Evolutionary conservation across 30 jellyfish, hydroid and myxozoan genomes (phyloP).

Genomic region (Rhopilema esculentum): DNA sequence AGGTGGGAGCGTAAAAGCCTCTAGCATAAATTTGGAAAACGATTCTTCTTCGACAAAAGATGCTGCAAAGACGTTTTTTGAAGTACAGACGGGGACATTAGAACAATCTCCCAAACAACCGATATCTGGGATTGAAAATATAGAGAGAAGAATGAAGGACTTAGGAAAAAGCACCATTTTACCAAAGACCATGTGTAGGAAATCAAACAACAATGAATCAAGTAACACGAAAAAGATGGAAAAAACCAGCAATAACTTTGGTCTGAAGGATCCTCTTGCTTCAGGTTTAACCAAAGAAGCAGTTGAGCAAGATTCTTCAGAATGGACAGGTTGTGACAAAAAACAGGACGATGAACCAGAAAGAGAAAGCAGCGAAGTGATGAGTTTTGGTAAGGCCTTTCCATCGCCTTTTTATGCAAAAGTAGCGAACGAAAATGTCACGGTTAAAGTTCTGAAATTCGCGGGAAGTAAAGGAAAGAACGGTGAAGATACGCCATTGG

Average conservation of each 20-base stretch:
- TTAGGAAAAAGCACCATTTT: background rate
- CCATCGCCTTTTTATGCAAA: background rate
- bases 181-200: background rate
- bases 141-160: background rate
- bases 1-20: too few relatives aligned
- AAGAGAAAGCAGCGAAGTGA: background rate
- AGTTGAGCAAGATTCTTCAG: background rate
- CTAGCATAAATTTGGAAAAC: too few relatives aligned
- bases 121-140: slow-evolving; percentile 6
- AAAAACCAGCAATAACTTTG: too few relatives aligned
- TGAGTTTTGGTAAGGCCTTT: background rate
- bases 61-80: background rate
- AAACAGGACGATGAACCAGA: background rate
- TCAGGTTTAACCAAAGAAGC: background rate
- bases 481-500: background rate
- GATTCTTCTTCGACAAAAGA: background rate
- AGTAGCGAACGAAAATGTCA: background rate
- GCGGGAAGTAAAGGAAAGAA: slow-evolving; percentile 5
- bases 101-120: too few relatives aligned
- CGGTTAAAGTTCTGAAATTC: background rate
- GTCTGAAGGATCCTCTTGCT: too few relatives aligned
- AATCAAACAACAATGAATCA: background rate
- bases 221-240: background rate
- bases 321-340: background rate
- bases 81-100: too few relatives aligned